Evolutionary conservation across 2,888 invertebrate genomes (phyloP).

Genomic region (Megastigmus dorsalis): DNA sequence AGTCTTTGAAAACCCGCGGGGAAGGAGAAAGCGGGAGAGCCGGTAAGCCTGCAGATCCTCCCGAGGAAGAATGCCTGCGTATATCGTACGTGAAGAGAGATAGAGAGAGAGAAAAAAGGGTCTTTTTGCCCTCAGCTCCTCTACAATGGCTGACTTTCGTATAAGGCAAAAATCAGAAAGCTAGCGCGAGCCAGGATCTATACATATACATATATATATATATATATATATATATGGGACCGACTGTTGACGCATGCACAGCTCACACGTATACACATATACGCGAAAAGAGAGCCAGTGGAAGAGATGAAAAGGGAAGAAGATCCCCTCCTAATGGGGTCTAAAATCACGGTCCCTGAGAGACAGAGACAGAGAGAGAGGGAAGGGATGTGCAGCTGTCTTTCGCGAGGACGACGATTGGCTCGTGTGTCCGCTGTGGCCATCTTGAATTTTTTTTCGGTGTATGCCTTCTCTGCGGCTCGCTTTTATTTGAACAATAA

Average conservation of each 20-base stretch:
- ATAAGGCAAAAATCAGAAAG: conserved; percentile 75
- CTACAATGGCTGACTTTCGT: conserved; percentile 73
- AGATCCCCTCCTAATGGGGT: conserved; percentile 43
- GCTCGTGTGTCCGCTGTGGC: conserved; percentile 63
- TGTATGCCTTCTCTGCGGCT: conserved; percentile 65
- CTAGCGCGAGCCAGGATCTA: conserved; percentile 68
- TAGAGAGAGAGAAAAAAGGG: too few species aligned
- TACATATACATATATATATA: too few species aligned
- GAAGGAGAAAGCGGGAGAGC: too few species aligned
- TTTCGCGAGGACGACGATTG: conserved; percentile 66
- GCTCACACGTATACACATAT: conserved; percentile 18
- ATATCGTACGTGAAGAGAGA: too few species aligned
- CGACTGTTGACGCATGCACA: conserved; percentile 21
- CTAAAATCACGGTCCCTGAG: conserved; percentile 36
- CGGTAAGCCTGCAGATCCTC: background rate
- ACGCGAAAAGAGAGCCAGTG: too few species aligned
- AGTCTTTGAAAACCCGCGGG: conserved; percentile 13
- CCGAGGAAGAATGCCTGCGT: background rate
- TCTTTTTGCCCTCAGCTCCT: conserved; percentile 36
- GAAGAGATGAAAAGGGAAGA: too few species aligned
- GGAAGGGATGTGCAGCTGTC: conserved; percentile 73
- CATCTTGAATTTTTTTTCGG: conserved; percentile 73
- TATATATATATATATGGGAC: too few species aligned
- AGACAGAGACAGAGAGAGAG: conserved; percentile 9
- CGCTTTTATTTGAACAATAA: conserved; percentile 66